These are phyloP conservation scores for Crossocerus cetratus DNA, from an alignment of 2,888 invertebrate species.

Conservation along the genomic window DNA sequence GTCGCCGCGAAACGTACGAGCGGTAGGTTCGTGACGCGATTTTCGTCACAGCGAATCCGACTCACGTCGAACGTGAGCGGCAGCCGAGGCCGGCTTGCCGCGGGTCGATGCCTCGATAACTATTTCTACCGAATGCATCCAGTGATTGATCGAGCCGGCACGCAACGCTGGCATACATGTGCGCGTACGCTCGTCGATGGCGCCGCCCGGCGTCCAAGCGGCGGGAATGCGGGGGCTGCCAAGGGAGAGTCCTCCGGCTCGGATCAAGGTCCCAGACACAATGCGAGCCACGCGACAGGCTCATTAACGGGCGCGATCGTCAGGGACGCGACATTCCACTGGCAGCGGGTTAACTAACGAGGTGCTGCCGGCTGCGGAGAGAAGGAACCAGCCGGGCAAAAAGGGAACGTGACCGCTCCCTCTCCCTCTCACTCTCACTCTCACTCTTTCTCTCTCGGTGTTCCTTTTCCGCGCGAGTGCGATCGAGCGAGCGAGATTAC, in stretches of 20 bases:
- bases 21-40: slow-evolving; percentile 46
- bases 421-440: too few relatives aligned
- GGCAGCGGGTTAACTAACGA: background rate
- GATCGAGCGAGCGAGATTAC: slow-evolving; percentile 21
- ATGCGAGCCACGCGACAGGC: too few relatives aligned
- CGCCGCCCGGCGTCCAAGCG: too few relatives aligned
- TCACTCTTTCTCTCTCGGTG: slow-evolving; percentile 26
- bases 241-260: too few relatives aligned
- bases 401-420: background rate
- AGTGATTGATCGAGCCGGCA: background rate
- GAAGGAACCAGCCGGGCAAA: background rate
- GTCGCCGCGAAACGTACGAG: slow-evolving; percentile 32
- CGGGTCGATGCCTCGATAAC: slow-evolving; percentile 1
- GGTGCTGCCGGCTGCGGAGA: background rate
- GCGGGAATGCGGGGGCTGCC: too few relatives aligned
- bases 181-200: too few relatives aligned
- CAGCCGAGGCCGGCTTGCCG: background rate
- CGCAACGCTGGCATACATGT: too few relatives aligned
- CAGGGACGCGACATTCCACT: too few relatives aligned
- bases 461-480: background rate
- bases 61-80: background rate
- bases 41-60: slow-evolving; percentile 32
- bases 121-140: background rate
- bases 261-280: too few relatives aligned
- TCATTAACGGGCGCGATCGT: too few relatives aligned